Evolutionary conservation across 1,140 invertebrate genomes (phyloP), one percentile per base, ranked within the genome.

Genomic region (Agrypnia vestita): DNA sequence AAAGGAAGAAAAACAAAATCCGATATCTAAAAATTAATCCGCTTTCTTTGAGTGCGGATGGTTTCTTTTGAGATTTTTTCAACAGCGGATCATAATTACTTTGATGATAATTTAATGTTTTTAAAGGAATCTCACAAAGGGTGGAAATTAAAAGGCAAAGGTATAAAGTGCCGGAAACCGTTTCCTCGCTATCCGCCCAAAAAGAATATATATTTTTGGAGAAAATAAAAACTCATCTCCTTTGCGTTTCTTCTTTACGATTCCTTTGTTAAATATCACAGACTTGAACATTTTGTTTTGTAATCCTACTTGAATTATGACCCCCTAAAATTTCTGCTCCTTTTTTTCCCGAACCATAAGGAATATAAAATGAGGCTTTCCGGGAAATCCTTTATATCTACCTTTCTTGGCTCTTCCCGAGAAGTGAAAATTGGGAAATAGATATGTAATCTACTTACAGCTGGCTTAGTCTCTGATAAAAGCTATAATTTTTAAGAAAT

Each of bases 251-350:
- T 69, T 69, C 64, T 69, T 81, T 82, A 82, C 76, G 79, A 81
- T 81, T 81, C 77, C 76, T 81, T 81, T 81, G 82, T 83, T 83
- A 83, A 83, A 83, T 81, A 83, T 83, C 82, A 81, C 79, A 81
- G 81, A 78, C 76, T 80, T 73, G 79, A 79, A 83, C 72, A 81
- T 83, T 83, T 80, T 80, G 80, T 82, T 83, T 81, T 81, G 79
- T 83, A 83, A 83, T 83, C 79, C 82, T 62, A 62, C 76, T 81
- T 81, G 82, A 83, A 67, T 81, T 83, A 83, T 81, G 82, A 79
- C 76, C 62, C 71, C 71, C 43, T 21, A 71, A 83, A 82, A 74
- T 78, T 56, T 81, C 80, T 47, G 46, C 17, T 62, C 49, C 44
- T 67, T 78, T 80, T 73, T 79, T 55, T 44, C 59, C 64, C 46